Conservation (phyloP, 1,140 invertebrate species). For the Euglossa dilemma region DNA sequence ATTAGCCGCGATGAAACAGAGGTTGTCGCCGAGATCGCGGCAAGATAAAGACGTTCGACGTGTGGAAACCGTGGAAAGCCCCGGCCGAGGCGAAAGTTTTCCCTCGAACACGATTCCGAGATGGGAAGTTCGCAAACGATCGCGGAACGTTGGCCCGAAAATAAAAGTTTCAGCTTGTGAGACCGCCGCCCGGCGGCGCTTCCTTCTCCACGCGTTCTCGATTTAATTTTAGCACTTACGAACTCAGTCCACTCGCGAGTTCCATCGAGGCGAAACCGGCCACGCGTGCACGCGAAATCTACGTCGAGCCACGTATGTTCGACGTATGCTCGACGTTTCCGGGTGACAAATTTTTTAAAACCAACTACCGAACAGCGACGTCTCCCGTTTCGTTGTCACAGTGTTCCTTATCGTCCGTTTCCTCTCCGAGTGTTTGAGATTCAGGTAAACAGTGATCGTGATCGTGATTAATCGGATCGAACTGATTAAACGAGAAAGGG, state of each 20-base stretch:
- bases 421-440: not conserved
- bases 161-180: constrained; percentile 62
- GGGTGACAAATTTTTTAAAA: not conserved
- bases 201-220: constrained; percentile 51
- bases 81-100: not conserved
- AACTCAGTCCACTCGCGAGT: constrained; percentile 58
- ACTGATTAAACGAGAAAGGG: no score
- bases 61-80: no score
- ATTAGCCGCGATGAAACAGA: not conserved
- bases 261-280: constrained; percentile 48
- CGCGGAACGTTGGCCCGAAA: constrained; percentile 50
- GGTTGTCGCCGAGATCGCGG: not conserved
- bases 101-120: not conserved
- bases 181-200: constrained; percentile 60
- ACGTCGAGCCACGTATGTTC: not conserved
- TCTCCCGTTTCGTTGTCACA: not conserved
- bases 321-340: not conserved
- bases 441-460: not conserved
- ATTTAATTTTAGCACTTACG: constrained; percentile 75
- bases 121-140: constrained; percentile 10
- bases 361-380: not conserved
- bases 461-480: not conserved
- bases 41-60: not conserved
- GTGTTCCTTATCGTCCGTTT: not conserved
- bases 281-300: not conserved